Base-by-base conservation (phyloP, 2,113 vertebrate species). In the Podarcis cretensis region DNA sequence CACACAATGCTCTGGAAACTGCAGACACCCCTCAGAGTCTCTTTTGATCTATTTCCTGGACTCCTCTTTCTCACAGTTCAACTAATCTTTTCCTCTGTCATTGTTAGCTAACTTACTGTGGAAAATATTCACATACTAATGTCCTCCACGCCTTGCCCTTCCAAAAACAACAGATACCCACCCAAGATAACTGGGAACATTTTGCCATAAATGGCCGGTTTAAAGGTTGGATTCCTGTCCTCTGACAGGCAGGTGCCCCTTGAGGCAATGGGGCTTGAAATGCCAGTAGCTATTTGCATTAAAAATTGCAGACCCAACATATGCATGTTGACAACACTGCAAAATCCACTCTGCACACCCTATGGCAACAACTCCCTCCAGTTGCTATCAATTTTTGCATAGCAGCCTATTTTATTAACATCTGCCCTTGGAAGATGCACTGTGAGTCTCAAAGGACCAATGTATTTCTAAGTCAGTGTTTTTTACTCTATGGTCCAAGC, bases 121-220 rank as follows among this genome's bases (percentile, higher is more conserved):
- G 87, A 95, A 96, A 95, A 89, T 89, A 89, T 81, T 91, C 92
- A 80, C 93, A 91, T 93, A 83, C 89, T 91, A 95, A 95, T 84
- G 81, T 40, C 89, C 90, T 95, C 91, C 92, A 6, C 57, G 90
- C 8, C 40, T 65, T 77, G 79, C 93, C 88, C 87, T 95, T 93
- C 88, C 25, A 85, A 89, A 90, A 16, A 88, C 86, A 79, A 48
- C 85, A 87, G 77, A 57, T 76, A 92, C 90, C 85, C 92, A 90
- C 40, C 65, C 79, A 89, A 71, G 82, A 57, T 85, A 71, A 83
- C 92, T 93, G 83, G 71, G 89, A 14, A 18, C 32, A 40, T 4
- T 2, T 13, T 80, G 75, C 32, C 76, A 73, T 0, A 32, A 75
- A 59, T 8, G 23, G 40, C 25, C 48, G n/a, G 83, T 78, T 85